Evolutionary conservation across 2,888 invertebrate species (phyloP), one percentile per base, ranked within the genome.

Genomic region (Liopterus haemorrhoidalis): DNA sequence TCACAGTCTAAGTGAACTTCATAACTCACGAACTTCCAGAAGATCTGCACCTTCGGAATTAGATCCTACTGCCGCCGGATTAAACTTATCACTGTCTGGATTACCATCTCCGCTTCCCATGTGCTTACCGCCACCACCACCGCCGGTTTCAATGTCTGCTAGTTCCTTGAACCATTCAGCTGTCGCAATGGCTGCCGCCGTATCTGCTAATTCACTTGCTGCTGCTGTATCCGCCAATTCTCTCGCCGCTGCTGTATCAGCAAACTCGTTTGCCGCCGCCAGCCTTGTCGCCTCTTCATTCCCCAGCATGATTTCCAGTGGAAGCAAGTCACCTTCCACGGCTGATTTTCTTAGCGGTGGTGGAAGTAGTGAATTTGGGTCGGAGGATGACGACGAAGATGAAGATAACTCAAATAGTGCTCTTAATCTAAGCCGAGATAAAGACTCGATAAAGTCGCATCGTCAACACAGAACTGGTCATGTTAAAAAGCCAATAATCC

Each of bases 401-500:
- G 78, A 78, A 42, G 76, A 76, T 54, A 75, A 74, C 51, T 75
- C 76, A 16, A 75, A 76, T 49, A 78, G 76, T 56, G 81, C 77
- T 2, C 64, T 81, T 32, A 82, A 82, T 57, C 68, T 82, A 38
- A 81, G 79, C 58, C 72, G 79, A 49, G 74, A 75, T 63, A 58
- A 69, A 61, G 62, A 63, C 42, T 58, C 59, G 36, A 66, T 71
- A 14, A 73, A 74, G 61, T 72, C 72, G 28, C 66, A 71, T 55
- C 69, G 33, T 59, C 69, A 50, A 54, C 64, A 49, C 45, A 68
- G 56, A 59, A 69, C 77, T 16, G 66, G 67, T 1, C 71, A 77
- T 52, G 65, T 75, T 36, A 71, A 80, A 18, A 84, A 84, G 67
- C 77, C 81, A 8, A 73, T 81, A 36, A 81, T 82, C 27, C 84